These are phyloP conservation scores for Metridium senile DNA, from an alignment of 92 coral and sea anemone species.

Conservation along the genomic window DNA sequence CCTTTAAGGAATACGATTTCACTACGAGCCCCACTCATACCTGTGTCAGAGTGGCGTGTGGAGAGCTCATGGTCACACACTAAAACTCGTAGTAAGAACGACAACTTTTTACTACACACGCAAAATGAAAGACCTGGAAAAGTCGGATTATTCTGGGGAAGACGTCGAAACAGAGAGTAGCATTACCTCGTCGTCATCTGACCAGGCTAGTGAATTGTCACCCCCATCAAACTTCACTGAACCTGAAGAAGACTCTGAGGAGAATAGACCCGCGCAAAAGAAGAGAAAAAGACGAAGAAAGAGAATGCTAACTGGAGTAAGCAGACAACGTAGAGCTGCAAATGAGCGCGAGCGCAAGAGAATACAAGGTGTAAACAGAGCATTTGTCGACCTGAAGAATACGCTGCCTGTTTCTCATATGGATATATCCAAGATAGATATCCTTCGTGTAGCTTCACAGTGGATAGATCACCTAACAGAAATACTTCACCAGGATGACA, in stretches of 20 bases:
- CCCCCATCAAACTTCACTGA: slow-evolving; percentile 38
- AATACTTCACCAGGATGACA: slow-evolving; percentile 83
- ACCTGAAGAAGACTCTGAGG: slow-evolving; percentile 39
- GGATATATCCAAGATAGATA: slow-evolving; percentile 97
- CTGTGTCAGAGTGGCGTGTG: slow-evolving; percentile 26
- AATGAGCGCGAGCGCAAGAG: slow-evolving; percentile 95
- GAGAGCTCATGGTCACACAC: slow-evolving; percentile 32
- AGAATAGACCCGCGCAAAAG: slow-evolving; percentile 32
- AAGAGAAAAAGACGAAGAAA: slow-evolving; percentile 83
- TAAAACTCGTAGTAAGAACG: neutral
- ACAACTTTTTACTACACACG: neutral
- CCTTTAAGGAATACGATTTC: slow-evolving; percentile 27
- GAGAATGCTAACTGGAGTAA: slow-evolving; percentile 97
- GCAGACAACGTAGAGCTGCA: slow-evolving; percentile 96
- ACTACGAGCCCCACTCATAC: slow-evolving; percentile 16
- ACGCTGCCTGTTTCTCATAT: slow-evolving; percentile 91
- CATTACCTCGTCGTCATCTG: slow-evolving; percentile 31
- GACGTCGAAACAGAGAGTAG: slow-evolving; percentile 30
- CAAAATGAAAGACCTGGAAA: slow-evolving; percentile 42
- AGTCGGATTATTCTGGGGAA: slow-evolving; percentile 36
- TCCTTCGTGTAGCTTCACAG: slow-evolving; percentile 88
- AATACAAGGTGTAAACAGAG: slow-evolving; percentile 96
- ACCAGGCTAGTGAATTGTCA: slow-evolving; percentile 43
- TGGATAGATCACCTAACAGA: slow-evolving; percentile 97
- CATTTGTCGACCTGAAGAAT: slow-evolving; percentile 95